Percentiles rank a stretch among this genome's conserved stretches.
Evolutionary conservation across 2,888 invertebrate genomes (phyloP).

Genomic region (Hedya salicella): DNA sequence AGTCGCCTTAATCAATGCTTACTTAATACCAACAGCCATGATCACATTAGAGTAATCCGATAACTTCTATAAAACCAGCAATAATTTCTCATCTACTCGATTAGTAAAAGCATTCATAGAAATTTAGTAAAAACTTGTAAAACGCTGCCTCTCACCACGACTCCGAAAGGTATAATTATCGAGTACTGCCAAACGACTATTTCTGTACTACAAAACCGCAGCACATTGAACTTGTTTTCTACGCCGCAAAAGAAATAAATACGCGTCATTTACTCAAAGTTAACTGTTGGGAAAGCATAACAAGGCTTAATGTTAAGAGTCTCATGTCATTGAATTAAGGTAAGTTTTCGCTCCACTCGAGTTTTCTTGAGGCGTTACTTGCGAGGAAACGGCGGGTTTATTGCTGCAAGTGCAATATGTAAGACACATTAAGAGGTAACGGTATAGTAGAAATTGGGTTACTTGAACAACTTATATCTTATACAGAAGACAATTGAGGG

Average conservation of each 20-base stretch:
- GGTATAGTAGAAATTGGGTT: constrained; percentile 22
- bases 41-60: no score
- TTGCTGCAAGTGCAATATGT: constrained; percentile 17
- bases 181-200: not conserved
- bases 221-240: constrained; percentile 28
- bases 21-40: no score
- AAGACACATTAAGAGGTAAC: constrained; percentile 19
- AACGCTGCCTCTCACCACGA: constrained; percentile 2
- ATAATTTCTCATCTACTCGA: not conserved
- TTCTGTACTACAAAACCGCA: not conserved
- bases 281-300: constrained; percentile 9
- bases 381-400: constrained; percentile 13
- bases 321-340: not conserved
- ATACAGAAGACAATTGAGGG: no score
- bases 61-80: no score
- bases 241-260: constrained; percentile 29
- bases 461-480: not conserved
- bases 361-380: no score
- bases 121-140: not conserved
- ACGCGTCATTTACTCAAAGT: constrained; percentile 34
- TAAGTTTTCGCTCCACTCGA: not conserved
- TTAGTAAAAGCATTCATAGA: not conserved
- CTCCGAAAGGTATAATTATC: not conserved
- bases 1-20: no score
- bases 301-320: not conserved